A percentile compares a stretch with the other conserved stretches of the same genome.
These are phyloP conservation scores for Rhyacophila brunnea DNA, from an alignment of 1,140 invertebrate species.

Conservation along the genomic window DNA sequence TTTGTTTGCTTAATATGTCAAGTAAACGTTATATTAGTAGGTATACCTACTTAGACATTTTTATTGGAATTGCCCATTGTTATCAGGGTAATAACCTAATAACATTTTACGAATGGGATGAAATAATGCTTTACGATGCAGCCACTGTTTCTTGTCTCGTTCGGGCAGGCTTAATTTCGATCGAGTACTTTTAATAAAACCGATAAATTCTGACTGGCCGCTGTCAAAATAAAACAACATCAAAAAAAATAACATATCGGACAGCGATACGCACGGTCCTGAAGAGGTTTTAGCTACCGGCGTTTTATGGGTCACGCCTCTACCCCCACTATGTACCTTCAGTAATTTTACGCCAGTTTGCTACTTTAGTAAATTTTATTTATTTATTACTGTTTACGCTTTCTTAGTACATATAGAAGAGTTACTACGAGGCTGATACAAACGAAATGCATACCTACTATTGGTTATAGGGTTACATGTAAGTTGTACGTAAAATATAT, in stretches of 20 bases:
- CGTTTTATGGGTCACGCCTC: conserved; percentile 33
- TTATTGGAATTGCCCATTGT: too few species aligned
- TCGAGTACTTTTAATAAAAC: conserved; percentile 25
- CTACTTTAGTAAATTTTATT: conserved; percentile 12
- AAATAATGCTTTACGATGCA: neutral
- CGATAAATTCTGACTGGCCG: conserved; percentile 32
- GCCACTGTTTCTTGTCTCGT: neutral
- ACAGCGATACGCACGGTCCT: conserved; percentile 32
- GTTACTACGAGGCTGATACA: too few species aligned
- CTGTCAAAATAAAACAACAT: conserved; percentile 32
- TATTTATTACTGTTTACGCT: neutral
- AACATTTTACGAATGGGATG: too few species aligned
- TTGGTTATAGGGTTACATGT: too few species aligned
- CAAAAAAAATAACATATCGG: conserved; percentile 18
- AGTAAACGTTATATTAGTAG: too few species aligned
- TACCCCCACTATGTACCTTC: neutral
- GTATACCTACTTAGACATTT: too few species aligned
- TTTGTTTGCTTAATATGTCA: too few species aligned
- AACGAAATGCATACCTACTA: too few species aligned
- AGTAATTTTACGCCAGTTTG: too few species aligned
- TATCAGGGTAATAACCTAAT: too few species aligned
- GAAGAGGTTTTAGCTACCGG: conserved; percentile 36
- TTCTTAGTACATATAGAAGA: too few species aligned
- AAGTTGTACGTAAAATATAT: too few species aligned
- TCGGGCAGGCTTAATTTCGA: conserved; percentile 16